Evolutionary conservation across 2,113 vertebrate species (phyloP).

Genomic region (Zapus hudsonius): DNA sequence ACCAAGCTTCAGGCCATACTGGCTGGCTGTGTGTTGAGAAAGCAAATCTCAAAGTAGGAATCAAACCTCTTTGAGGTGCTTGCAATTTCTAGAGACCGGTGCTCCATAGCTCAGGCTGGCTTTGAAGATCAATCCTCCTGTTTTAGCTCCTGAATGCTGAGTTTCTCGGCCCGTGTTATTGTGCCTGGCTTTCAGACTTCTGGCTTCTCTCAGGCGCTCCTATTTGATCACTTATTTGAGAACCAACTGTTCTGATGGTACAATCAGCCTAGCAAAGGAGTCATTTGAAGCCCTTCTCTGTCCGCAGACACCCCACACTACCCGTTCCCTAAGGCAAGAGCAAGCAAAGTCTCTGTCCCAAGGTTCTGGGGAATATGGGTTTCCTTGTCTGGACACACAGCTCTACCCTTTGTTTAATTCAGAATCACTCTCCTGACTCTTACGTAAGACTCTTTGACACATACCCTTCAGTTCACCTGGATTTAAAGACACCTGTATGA

Average conservation of each 20-base stretch:
- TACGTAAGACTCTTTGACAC: background rate
- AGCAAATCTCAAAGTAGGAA: background rate
- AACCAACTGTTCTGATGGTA: background rate
- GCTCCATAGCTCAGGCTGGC: background rate
- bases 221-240: background rate
- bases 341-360: background rate
- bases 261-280: background rate
- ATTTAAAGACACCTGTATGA: constrained; percentile 32
- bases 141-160: background rate
- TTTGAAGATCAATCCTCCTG: background rate
- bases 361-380: too few species aligned
- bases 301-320: rapidly evolving
- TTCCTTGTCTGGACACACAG: background rate
- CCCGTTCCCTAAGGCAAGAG: background rate
- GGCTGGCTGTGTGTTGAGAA: background rate
- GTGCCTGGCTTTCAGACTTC: background rate
- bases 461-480: background rate
- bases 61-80: background rate
- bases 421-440: background rate
- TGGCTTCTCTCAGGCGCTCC: background rate
- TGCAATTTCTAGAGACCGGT: background rate
- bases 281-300: background rate
- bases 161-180: background rate
- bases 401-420: background rate
- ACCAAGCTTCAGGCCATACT: background rate